A percentile compares a stretch with the other conserved stretches of the same genome.
These are phyloP conservation scores for Epiperipatus broadwayi DNA, from an alignment of 2,888 invertebrate genomes.

Conservation along the genomic window DNA sequence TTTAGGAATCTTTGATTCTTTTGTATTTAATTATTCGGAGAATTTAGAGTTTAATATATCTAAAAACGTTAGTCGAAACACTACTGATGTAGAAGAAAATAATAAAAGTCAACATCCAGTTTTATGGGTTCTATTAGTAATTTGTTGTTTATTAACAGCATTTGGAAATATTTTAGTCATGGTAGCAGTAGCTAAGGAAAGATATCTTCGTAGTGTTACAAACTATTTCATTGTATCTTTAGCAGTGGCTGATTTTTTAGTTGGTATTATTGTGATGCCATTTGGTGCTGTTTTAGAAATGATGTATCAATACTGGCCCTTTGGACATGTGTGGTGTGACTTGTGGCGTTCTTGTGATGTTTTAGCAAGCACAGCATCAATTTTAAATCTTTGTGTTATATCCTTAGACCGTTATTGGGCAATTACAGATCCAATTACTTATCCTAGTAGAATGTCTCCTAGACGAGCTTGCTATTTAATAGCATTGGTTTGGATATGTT, in stretches of 20 bases:
- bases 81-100: too few species aligned
- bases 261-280: slow-evolving; percentile 93
- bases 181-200: slow-evolving; percentile 70
- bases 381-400: slow-evolving; percentile 89
- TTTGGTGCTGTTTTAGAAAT: slow-evolving; percentile 80
- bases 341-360: slow-evolving; percentile 94
- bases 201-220: slow-evolving; percentile 86
- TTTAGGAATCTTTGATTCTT: too few species aligned
- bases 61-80: too few species aligned
- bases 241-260: slow-evolving; percentile 86
- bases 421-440: slow-evolving; percentile 92
- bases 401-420: slow-evolving; percentile 95
- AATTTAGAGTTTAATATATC: too few species aligned
- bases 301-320: slow-evolving; percentile 47
- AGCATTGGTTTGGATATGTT: slow-evolving; percentile 86
- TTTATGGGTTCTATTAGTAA: slow-evolving; percentile 51
- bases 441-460: slow-evolving; percentile 82
- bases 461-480: slow-evolving; percentile 67
- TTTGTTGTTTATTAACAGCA: slow-evolving; percentile 77
- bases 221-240: slow-evolving; percentile 93
- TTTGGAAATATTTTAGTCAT: slow-evolving; percentile 89
- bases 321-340: slow-evolving; percentile 89
- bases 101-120: slow-evolving; percentile 18
- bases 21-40: too few species aligned
- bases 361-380: slow-evolving; percentile 88